Conservation (phyloP, 2,797 vertebrate genomes). For the Pempheris klunzingeri region DNA sequence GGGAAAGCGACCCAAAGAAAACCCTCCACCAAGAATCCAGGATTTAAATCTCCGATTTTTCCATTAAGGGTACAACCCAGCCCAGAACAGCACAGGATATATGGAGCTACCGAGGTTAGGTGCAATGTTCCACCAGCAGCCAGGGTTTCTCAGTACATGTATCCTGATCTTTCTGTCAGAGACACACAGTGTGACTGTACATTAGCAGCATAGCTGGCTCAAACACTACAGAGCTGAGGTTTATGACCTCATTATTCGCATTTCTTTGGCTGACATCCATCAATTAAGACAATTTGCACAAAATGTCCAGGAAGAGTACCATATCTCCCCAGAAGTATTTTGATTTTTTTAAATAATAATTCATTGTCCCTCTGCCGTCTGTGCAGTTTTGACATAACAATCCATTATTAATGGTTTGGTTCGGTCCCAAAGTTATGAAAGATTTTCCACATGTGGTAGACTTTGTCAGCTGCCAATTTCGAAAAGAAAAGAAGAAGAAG, state of each 20-base stretch:
- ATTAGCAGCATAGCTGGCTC: constrained; percentile 38
- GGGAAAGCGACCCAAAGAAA: constrained; percentile 80
- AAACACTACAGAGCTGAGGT: constrained; percentile 14
- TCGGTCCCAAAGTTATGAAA: constrained; percentile 63
- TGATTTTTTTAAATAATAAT: constrained; percentile 32
- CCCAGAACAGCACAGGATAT: constrained; percentile 69
- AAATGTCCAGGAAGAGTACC: constrained; percentile 30
- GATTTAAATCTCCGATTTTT: constrained; percentile 80
- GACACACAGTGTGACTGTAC: constrained; percentile 37
- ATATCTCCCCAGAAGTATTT: constrained; percentile 29
- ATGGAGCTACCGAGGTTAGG: constrained; percentile 67
- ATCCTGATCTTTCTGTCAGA: constrained; percentile 54
- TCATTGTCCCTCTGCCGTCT: constrained; percentile 52
- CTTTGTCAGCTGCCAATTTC: constrained; percentile 72
- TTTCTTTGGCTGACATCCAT: constrained; percentile 51
- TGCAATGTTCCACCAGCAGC: constrained; percentile 65
- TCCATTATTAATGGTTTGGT: constrained; percentile 72
- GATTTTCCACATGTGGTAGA: constrained; percentile 77
- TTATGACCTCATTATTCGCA: constrained; percentile 52
- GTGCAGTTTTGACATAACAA: constrained; percentile 56
- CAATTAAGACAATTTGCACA: constrained; percentile 52
- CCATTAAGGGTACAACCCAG: constrained; percentile 74
- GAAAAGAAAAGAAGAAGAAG: constrained; percentile 55
- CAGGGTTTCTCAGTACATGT: constrained; percentile 50
- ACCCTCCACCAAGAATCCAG: constrained; percentile 74